Percentiles rank a stretch among this genome's conserved stretches.
Evolutionary conservation across 2,888 invertebrate species (phyloP).

Genomic region (Campoletis raptor): DNA sequence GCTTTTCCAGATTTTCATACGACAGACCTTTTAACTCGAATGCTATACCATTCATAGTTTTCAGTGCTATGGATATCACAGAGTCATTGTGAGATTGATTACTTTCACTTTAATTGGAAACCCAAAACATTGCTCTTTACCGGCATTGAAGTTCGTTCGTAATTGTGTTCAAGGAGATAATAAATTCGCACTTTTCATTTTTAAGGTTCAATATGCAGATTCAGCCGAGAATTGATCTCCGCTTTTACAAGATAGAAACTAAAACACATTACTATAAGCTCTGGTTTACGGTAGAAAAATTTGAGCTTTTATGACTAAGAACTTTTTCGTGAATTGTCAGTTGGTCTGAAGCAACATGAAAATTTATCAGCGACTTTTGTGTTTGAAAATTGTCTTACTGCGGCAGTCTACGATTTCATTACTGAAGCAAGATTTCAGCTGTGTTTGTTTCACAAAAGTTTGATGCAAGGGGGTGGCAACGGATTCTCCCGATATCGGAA

Average conservation of each 20-base stretch:
- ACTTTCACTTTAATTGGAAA: background rate
- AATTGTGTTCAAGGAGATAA: background rate
- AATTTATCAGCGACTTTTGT: background rate
- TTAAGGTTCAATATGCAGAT: background rate
- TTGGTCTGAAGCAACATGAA: background rate
- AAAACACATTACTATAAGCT: background rate
- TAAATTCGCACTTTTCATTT: background rate
- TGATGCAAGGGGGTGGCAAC: background rate
- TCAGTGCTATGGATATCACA: background rate
- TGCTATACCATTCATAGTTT: background rate
- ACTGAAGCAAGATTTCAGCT: background rate
- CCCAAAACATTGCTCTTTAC: background rate
- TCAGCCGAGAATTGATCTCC: background rate
- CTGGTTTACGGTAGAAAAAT: background rate
- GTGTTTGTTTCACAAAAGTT: constrained; percentile 19
- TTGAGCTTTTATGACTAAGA: background rate
- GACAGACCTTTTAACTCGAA: background rate
- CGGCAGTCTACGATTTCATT: constrained; percentile 1
- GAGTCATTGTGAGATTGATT: background rate
- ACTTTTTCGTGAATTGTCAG: background rate
- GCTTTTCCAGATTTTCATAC: constrained; percentile 1
- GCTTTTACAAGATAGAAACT: background rate
- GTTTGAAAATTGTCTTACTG: background rate
- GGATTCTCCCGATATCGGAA: constrained; percentile 11
- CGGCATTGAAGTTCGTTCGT: background rate